Base-by-base conservation (phyloP, 2,113 vertebrate genomes). In the Urocynchramus pylzowi region DNA sequence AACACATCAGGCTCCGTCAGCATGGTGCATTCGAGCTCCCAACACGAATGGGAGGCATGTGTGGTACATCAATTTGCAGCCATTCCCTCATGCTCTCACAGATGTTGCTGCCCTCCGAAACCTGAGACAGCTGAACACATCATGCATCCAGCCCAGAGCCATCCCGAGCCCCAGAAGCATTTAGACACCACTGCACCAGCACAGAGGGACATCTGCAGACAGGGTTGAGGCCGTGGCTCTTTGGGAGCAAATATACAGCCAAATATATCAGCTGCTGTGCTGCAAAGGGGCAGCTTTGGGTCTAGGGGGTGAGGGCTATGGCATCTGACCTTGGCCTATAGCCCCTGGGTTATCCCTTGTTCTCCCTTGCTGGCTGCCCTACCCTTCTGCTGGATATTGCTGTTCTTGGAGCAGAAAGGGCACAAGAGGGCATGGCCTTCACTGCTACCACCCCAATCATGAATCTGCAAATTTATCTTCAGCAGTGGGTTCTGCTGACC, bases 71-170 rank as follows among this genome's bases (percentile, higher is more conserved):
- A 95, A 10, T 78, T 92, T 11, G 1, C 89, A 89, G 83, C 86
- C 85, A 91, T 95, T 93, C 80, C 80, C 73, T 90, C 93, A 26
- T 92, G 89, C 75, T 90, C 69, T 86, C 84, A 78, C 95, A 93
- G 93, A 96, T 96, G 95, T 90, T 96, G 73, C 80, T 95, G 93
- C 60, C 89, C 86, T 93, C 80, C 4, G 0, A 78, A 90, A 70
- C 76, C 73, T 1, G 0, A 84, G 94, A 92, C 89, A 90, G 89
- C 86, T 96, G 93, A 95, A 75, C 54, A 31, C 54, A 70, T 89
- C 73, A 10, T 2, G 1, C 77, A 52, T 50, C 53, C 57, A 84
- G 73, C 54, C 59, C 10, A 5, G 53, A 69, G 68, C 54, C 61
- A 77, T 42, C 42, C 35, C 0, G 0, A 59, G 8, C 26, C 17